Percentiles rank a stretch among this genome's conserved stretches.
These are phyloP conservation scores for Pterophyllum scalare DNA, from an alignment of 2,113 vertebrate genomes.

Conservation along the genomic window DNA sequence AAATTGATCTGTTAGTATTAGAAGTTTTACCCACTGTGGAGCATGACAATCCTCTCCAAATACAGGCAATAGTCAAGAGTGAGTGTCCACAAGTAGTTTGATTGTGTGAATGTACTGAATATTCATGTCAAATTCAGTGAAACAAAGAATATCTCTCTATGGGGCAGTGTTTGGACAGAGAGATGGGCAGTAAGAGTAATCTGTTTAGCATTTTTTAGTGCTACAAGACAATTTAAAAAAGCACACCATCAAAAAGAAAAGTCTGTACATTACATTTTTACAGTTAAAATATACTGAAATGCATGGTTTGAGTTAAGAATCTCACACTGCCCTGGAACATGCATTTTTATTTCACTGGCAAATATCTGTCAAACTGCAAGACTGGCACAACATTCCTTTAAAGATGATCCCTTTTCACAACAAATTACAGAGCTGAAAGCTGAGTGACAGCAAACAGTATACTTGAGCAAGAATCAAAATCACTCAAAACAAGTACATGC, in stretches of 20 bases:
- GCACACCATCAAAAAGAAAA: background rate
- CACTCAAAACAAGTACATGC: constrained; percentile 22
- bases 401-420: constrained; percentile 46
- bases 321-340: background rate
- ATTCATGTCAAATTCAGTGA: background rate
- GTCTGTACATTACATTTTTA: background rate
- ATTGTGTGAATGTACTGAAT: background rate
- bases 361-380: constrained; percentile 19
- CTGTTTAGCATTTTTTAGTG: background rate
- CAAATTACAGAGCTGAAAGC: constrained; percentile 47
- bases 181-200: background rate
- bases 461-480: constrained; percentile 35
- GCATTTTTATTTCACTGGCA: background rate
- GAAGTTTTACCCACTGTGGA: background rate
- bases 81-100: background rate
- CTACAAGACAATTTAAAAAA: background rate
- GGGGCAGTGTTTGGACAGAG: background rate
- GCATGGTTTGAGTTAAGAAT: background rate
- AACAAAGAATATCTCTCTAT: background rate
- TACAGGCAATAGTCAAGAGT: background rate
- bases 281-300: background rate
- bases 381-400: constrained; percentile 28
- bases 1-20: background rate
- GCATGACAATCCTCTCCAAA: background rate
- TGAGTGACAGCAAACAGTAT: constrained; percentile 36